These are phyloP conservation scores for Paramuricea clavata DNA, from an alignment of 92 coral and sea anemone species.

Conservation along the genomic window DNA sequence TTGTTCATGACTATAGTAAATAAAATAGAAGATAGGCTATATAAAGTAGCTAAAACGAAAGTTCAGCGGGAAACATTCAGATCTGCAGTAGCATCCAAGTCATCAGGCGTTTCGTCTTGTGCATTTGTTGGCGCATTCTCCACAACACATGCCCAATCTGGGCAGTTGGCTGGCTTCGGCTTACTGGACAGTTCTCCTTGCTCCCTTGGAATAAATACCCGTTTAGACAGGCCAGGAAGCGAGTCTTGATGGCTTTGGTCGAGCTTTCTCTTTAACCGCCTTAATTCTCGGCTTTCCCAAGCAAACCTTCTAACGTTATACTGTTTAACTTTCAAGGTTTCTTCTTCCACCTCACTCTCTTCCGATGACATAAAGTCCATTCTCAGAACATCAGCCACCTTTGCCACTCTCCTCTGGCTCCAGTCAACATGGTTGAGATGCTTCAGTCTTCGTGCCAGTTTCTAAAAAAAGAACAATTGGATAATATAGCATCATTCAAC, in stretches of 20 bases:
- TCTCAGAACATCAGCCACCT: slow-evolving; percentile 34
- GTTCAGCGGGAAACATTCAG: too few species aligned
- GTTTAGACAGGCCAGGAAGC: neutral
- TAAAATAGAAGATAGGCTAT: too few species aligned
- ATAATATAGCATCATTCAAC: neutral
- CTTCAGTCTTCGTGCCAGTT: slow-evolving; percentile 31
- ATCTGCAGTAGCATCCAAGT: too few species aligned
- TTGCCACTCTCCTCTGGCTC: slow-evolving; percentile 19
- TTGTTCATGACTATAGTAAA: too few species aligned
- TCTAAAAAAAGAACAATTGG: slow-evolving; percentile 15
- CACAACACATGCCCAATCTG: slow-evolving; percentile 32
- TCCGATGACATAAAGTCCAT: slow-evolving; percentile 46
- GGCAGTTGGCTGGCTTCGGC: slow-evolving; percentile 24
- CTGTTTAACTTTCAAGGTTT: neutral
- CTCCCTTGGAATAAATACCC: neutral
- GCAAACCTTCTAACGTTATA: slow-evolving; percentile 59
- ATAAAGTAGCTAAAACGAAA: too few species aligned
- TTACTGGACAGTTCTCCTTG: neutral
- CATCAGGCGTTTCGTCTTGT: too few species aligned
- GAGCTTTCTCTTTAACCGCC: slow-evolving; percentile 37
- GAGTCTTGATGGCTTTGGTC: slow-evolving; percentile 33
- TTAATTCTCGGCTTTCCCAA: slow-evolving; percentile 67
- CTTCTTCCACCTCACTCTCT: slow-evolving; percentile 56
- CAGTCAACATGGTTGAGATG: neutral
- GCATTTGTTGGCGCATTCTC: too few species aligned